A percentile compares a stretch with the other conserved stretches of the same genome.
These are phyloP conservation scores for Puma concolor DNA, from an alignment of 2,113 vertebrate species.

Conservation along the genomic window DNA sequence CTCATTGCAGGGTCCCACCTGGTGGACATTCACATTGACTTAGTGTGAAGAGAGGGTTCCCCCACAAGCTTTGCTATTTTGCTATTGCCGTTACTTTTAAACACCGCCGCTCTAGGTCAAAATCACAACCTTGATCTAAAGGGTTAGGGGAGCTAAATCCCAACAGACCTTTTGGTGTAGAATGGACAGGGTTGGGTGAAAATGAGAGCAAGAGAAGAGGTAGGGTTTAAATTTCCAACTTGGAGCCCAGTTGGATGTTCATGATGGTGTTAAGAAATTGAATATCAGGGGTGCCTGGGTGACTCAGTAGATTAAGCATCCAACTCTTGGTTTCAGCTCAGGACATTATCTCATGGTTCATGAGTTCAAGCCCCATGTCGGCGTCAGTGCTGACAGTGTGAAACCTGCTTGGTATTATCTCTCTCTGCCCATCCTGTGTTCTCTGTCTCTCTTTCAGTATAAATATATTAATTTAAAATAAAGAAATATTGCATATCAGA, in stretches of 20 bases:
- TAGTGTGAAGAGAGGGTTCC: not conserved
- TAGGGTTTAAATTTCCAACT: not conserved
- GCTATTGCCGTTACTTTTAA: not conserved
- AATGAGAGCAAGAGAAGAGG: not conserved
- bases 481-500: not conserved
- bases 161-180: not conserved
- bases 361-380: no score
- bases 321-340: no score
- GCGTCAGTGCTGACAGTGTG: no score
- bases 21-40: not conserved
- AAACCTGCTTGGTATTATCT: no score
- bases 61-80: not conserved
- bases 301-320: no score
- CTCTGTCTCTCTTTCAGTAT: no score
- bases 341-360: no score
- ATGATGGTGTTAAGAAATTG: rapidly evolving
- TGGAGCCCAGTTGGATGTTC: no score
- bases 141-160: not conserved
- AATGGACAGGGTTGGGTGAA: not conserved
- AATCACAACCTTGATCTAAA: not conserved
- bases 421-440: no score
- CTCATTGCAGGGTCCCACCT: rapidly evolving
- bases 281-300: not conserved
- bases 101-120: not conserved
- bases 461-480: no score